Evolutionary conservation across 2,113 vertebrate genomes (phyloP), one percentile per base, ranked within the genome.

Genomic region (Gavia stellata): DNA sequence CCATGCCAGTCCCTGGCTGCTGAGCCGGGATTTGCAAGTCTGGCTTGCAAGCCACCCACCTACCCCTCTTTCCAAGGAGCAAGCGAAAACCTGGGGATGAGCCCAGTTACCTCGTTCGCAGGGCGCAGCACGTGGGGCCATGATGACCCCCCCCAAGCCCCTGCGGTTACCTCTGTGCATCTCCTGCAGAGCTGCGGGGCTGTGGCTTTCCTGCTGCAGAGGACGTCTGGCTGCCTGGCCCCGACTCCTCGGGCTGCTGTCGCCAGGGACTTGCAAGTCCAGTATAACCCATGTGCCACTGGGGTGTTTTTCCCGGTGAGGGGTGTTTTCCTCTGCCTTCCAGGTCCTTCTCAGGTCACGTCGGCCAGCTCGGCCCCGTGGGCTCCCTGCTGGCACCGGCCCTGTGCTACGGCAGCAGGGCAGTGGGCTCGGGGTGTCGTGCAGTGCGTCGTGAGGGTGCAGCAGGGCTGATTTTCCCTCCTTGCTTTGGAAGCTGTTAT

Each of bases 351-450:
- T 61, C 2, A 7, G 28, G 20, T 66, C 1, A 3, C 1, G 1
- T 7, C 19, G 56, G 55, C 11, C 31, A 49, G 20, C 24, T 55
- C 0, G 2, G 55, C 40, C 8, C 2, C 9, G 3, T n/a, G n/a
- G 34, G 28, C 33, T 56, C 42, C 36, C 36, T 38, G 23, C 12
- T 1, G 2, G 33, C 83, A 33, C 21, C 6, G 11, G 49, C 28
- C 23, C n/a, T 34, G 70, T 47, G 28, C 68, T 34, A 18, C 1
- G 3, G 58, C 33, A 66, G 28, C 33, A 31, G 28, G 18, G 23
- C 1, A 1, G 34, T 1, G 9, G 17, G 15, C 26, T 21, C 3
- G 6, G 26, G 40, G 17, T 59, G 44, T 38, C 2, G 0, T 25
- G 50, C 25, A 38, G 26, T 4, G 3, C 0, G 2, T 50, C 1